Evolutionary conservation across 2,113 vertebrate genomes (phyloP), one percentile per base, ranked within the genome.

Genomic region (Dicaeum eximium): DNA sequence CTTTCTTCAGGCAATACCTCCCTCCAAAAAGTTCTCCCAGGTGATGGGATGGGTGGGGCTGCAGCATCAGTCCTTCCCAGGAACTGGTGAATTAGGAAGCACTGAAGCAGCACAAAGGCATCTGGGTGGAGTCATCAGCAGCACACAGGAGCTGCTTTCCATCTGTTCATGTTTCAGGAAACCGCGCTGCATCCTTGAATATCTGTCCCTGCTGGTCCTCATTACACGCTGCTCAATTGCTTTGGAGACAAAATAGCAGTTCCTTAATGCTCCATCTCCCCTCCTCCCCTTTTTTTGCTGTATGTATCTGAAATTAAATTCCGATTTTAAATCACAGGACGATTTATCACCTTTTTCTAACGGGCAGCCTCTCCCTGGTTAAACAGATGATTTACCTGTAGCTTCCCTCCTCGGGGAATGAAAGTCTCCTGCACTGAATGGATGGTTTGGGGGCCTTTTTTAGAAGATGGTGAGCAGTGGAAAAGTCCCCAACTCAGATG

Each of bases 131-230:
- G 47, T 19, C 61, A 47, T 54, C 56, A 66, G 42, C 54, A 66
- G 1, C 14, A 30, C 23, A 21, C 10, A 86, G 62, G 57, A 89
- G 38, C 0, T 77, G 53, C 42, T 77, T 77, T 82, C 71, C 56
- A 37, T 44, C 60, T 38, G 33, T 40, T 66, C 25, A 1, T 66
- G 66, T 85, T 82, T 54, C 50, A 88, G 58, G 62, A 44, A 80
- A 66, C 14, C 0, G 0, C 0, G 0, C 18, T 53, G 28, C 50
- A 93, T 92, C 64, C 69, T 71, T 67, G 44, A 48, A 25, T 74
- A 51, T 66, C 72, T 66, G 60, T 78, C 80, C 72, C 72, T 86
- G 75, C 72, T 79, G 48, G 38, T 92, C 48, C 78, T 93, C 61
- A 30, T 90, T 75, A 56, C 40, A 67, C 0, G 15, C 61, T 75